Evolutionary conservation across 2,888 invertebrate genomes (phyloP).

Genomic region (Electrophaes corylata): DNA sequence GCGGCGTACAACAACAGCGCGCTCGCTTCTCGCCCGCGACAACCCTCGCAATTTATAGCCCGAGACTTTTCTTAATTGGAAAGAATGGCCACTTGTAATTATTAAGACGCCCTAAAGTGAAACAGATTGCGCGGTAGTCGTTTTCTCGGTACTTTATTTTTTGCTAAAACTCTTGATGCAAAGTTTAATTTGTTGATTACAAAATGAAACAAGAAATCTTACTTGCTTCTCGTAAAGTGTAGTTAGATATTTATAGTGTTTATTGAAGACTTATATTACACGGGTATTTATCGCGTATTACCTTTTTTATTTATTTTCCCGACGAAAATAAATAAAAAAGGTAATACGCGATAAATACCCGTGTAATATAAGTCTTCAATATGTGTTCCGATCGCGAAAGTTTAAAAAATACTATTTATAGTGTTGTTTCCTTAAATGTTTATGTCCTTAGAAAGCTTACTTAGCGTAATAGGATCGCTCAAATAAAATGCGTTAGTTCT

Average conservation of each 20-base stretch:
- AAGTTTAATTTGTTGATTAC: slow-evolving; percentile 52
- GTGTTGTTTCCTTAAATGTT: slow-evolving; percentile 12
- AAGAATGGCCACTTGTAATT: slow-evolving; percentile 84
- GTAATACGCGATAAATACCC: too few relatives aligned
- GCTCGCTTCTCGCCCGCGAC: slow-evolving; percentile 64
- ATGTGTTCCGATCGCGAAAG: too few relatives aligned
- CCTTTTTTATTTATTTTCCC: too few relatives aligned
- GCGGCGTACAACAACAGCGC: slow-evolving; percentile 51
- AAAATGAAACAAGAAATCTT: slow-evolving; percentile 46
- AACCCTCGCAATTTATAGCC: slow-evolving; percentile 82
- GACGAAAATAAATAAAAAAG: too few relatives aligned
- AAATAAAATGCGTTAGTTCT: not conserved
- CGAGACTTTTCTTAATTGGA: slow-evolving; percentile 84
- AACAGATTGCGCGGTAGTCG: slow-evolving; percentile 80
- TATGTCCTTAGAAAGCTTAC: slow-evolving; percentile 2
- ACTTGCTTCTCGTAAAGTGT: slow-evolving; percentile 22
- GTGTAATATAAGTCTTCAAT: too few relatives aligned
- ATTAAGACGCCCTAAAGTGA: slow-evolving; percentile 84
- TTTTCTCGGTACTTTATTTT: slow-evolving; percentile 63
- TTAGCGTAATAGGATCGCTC: slow-evolving; percentile 1
- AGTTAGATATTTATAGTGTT: slow-evolving; percentile 10
- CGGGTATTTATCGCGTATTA: too few relatives aligned
- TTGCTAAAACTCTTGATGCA: slow-evolving; percentile 58
- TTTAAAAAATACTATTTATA: too few relatives aligned
- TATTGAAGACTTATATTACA: too few relatives aligned